phyloP scores from a whole-genome alignment of 2,888 invertebrate genomes.

The Poecilus cupreus region DNA sequence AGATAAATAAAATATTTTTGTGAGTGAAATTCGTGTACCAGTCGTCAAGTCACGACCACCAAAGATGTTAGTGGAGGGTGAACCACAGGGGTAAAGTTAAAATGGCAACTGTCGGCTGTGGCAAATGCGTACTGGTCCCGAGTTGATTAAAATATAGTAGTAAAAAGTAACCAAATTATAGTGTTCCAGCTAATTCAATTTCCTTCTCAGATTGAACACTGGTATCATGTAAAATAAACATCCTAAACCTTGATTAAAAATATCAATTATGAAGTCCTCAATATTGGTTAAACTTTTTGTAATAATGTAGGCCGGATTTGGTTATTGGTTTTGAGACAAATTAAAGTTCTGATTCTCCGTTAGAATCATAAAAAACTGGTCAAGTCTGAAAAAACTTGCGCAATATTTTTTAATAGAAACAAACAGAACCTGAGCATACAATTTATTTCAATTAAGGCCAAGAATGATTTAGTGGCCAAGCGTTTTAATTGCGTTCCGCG shows the following conservation, averaged over 20 bases:
- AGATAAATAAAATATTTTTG: no score
- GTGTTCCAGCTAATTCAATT: background rate
- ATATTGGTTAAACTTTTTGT: background rate
- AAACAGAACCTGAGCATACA: slow-evolving; percentile 45
- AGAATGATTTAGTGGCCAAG: slow-evolving; percentile 44
- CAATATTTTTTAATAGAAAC: slow-evolving; percentile 48
- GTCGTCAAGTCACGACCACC: no score
- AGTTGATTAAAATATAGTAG: no score
- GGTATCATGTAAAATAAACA: slow-evolving; percentile 29
- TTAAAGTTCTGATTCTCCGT: slow-evolving; percentile 36
- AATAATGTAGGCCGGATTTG: slow-evolving; percentile 17
- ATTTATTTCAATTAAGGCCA: slow-evolving; percentile 45
- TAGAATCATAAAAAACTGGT: slow-evolving; percentile 37
- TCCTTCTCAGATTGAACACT: background rate
- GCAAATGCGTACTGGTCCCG: no score
- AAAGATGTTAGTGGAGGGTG: no score
- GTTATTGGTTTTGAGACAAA: slow-evolving; percentile 42
- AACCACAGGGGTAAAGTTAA: no score
- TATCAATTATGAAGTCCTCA: slow-evolving; percentile 16
- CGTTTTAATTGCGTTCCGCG: slow-evolving; percentile 37
- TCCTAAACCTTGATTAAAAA: slow-evolving; percentile 22
- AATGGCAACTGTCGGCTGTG: no score
- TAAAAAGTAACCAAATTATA: background rate
- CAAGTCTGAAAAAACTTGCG: slow-evolving; percentile 6
- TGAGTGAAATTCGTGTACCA: no score